Evolutionary conservation across 2,113 vertebrate genomes (phyloP), one percentile per base, ranked within the genome.

Genomic region (Haemorhous mexicanus): DNA sequence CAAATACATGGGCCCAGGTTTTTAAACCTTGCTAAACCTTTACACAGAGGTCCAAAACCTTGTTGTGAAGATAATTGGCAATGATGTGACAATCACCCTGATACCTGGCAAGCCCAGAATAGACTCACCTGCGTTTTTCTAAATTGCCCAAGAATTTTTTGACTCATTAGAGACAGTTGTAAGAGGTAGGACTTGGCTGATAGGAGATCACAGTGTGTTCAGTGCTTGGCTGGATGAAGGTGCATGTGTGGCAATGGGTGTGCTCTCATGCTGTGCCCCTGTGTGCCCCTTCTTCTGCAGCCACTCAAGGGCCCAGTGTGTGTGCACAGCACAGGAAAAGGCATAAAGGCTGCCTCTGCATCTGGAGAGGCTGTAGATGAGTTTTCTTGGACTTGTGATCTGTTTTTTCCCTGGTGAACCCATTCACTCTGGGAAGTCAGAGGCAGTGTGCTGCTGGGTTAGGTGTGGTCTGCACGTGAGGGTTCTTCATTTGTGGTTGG

Each of bases 281-380:
- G 27, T 1, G 0, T 21, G 16, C 11, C 61, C 24, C 8, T 2
- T 47, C 12, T n/a, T 44, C 24, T 18, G 6, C 12, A 14, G 6
- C 6, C 10, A 4, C 14, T 28, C 14, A 1, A 1, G 28, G 39
- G 7, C 68, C 0, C 1, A 33, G 53, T 1, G 1, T 17, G 15
- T 41, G 15, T 33, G 11, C 7, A 1, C 43, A 53, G 9, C 43
- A 11, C 16, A 19, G 46, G 2, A 9, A 4, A 3, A n/a, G 35
- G 27, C 23, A 2, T 9, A 6, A 3, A n/a, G 35, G 27, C 23
- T 83, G 7, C 12, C 2, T 70, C 43, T 35, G 32, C 4, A 1
- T 27, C 19, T 24, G 9, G 33, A 27, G 37, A 27, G 43, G 18
- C 7, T 62, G 56, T 20, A 17, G 8, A 11, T 32, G 43, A 18